Evolutionary conservation across 1,140 invertebrate genomes (phyloP).

Genomic region (Drosophila ironensis): DNA sequence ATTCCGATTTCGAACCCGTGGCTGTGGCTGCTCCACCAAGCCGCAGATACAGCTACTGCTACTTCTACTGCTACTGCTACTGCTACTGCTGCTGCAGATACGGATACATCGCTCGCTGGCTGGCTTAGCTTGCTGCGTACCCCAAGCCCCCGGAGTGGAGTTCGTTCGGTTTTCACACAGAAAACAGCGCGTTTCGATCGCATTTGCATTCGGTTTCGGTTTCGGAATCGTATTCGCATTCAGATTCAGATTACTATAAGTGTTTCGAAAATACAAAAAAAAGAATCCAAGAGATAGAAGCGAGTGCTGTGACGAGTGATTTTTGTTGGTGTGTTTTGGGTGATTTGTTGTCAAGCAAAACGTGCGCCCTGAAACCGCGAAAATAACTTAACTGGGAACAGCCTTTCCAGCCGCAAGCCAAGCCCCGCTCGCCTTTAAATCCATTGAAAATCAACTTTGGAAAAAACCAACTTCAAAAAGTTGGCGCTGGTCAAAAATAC

Average conservation of each 20-base stretch:
- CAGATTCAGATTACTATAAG: constrained; percentile 31
- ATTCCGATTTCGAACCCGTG: not conserved
- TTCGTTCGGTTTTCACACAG: constrained; percentile 32
- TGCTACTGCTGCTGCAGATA: constrained; percentile 14
- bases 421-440: constrained; percentile 11
- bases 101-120: too few relatives aligned
- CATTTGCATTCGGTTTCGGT: too few relatives aligned
- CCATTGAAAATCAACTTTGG: constrained; percentile 15
- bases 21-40: constrained; percentile 13
- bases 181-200: constrained; percentile 40
- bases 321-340: constrained; percentile 33
- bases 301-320: constrained; percentile 24
- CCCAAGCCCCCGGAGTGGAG: constrained; percentile 55
- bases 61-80: too few relatives aligned
- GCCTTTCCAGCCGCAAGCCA: constrained; percentile 6
- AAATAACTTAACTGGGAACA: constrained; percentile 29
- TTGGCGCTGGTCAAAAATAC: constrained; percentile 51
- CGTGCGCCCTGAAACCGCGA: constrained; percentile 19
- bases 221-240: constrained; percentile 26
- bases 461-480: constrained; percentile 42
- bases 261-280: not conserved
- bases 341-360: constrained; percentile 15
- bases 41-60: constrained; percentile 29
- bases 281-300: not conserved
- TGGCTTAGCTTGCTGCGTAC: too few relatives aligned